Evolutionary conservation across 2,797 vertebrate species (phyloP).

Genomic region (Lepilemur ruficaudatus): DNA sequence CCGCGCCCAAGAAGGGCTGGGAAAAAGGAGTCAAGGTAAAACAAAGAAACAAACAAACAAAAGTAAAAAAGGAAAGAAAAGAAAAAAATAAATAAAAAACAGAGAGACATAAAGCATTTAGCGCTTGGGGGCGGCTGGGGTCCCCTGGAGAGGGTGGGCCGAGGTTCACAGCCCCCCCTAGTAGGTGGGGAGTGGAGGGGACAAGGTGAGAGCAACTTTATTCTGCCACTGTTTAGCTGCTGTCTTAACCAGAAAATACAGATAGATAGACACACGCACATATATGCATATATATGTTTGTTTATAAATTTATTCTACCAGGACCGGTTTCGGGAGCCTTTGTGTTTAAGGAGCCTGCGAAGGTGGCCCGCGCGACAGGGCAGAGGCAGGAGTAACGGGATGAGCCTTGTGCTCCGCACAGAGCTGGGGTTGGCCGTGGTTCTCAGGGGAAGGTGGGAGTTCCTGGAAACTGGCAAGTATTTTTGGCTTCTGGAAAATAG

Average conservation of each 20-base stretch:
- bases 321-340: not conserved
- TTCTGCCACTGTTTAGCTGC: not conserved
- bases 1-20: slow-evolving; percentile 65
- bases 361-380: not conserved
- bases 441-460: not conserved
- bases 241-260: not conserved
- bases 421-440: not conserved
- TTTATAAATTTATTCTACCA: not conserved
- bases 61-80: slow-evolving; percentile 24
- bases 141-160: fast-evolving
- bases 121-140: not conserved
- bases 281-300: too few relatives aligned
- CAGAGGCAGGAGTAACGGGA: not conserved
- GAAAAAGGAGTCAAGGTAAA: slow-evolving; percentile 69
- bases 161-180: not conserved
- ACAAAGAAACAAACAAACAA: not conserved
- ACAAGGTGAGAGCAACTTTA: fast-evolving
- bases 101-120: not conserved
- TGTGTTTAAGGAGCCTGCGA: not conserved
- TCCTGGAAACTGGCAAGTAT: not conserved
- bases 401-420: fast-evolving
- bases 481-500: not conserved
- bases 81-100: not conserved
- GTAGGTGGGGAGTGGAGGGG: not conserved
- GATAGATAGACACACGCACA: not conserved